These are phyloP conservation scores for Crotalus tigris DNA, from an alignment of 2,113 vertebrate genomes.

Conservation along the genomic window DNA sequence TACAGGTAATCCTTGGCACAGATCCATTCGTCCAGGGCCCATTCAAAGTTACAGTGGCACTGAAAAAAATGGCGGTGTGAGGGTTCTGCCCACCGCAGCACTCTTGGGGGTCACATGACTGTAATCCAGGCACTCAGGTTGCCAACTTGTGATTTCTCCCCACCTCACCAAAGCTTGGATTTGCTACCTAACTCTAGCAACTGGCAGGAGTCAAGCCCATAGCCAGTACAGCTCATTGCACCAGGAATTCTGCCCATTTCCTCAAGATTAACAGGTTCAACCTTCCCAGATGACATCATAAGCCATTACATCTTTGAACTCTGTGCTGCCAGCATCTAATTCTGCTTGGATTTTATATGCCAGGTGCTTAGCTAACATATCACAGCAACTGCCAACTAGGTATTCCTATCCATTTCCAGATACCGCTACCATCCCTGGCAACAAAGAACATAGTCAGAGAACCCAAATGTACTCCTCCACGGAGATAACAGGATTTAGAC, in stretches of 20 bases:
- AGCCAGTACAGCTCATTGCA: background rate
- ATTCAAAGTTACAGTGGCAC: background rate
- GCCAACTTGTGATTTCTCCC: background rate
- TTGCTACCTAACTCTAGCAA: background rate
- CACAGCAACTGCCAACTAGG: background rate
- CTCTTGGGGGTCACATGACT: background rate
- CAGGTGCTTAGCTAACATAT: background rate
- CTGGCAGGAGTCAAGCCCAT: background rate
- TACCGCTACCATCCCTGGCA: background rate
- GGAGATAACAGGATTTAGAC: background rate
- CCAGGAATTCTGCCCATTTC: background rate
- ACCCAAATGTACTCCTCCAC: background rate
- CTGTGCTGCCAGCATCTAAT: background rate
- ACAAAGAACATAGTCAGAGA: background rate
- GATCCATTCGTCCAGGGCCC: background rate
- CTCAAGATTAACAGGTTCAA: background rate
- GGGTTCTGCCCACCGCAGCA: background rate
- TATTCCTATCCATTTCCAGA: background rate
- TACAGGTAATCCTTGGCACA: background rate
- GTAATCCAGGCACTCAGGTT: background rate
- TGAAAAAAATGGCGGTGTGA: background rate
- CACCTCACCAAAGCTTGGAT: background rate
- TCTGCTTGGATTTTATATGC: background rate
- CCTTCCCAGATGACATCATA: background rate
- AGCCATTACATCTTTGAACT: background rate